Conservation (phyloP, 2,113 vertebrate genomes). For the Promerops cafer region DNA sequence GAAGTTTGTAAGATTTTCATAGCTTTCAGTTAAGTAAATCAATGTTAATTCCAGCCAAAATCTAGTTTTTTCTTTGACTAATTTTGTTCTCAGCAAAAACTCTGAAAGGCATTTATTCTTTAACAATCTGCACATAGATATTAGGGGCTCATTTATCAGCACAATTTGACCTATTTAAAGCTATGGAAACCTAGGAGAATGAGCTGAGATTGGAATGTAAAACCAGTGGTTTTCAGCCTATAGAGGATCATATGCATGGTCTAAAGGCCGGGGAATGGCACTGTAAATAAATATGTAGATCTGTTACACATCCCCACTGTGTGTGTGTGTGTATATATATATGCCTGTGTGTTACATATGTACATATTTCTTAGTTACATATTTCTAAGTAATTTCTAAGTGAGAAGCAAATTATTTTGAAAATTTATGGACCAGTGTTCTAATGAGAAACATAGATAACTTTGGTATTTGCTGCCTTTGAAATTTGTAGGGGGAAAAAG, state of each 20-base stretch:
- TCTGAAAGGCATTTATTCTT: not conserved
- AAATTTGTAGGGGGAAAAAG: not conserved
- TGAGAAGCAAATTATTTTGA: not conserved
- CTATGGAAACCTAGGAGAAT: not conserved
- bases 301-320: not conserved
- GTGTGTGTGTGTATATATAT: rapidly evolving
- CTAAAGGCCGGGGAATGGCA: not conserved
- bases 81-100: not conserved
- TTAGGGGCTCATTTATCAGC: not conserved
- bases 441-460: not conserved
- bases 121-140: not conserved
- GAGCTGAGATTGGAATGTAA: not conserved
- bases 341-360: rapidly evolving
- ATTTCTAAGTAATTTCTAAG: not conserved
- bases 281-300: not conserved
- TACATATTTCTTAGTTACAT: not conserved
- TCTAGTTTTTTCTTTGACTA: not conserved
- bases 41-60: not conserved
- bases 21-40: not conserved
- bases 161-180: not conserved
- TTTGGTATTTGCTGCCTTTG: not conserved
- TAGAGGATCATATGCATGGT: not conserved
- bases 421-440: not conserved
- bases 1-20: not conserved
- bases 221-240: not conserved